Evolutionary conservation across 2,888 invertebrate species (phyloP).

Genomic region (Drosophila melanosoma): DNA sequence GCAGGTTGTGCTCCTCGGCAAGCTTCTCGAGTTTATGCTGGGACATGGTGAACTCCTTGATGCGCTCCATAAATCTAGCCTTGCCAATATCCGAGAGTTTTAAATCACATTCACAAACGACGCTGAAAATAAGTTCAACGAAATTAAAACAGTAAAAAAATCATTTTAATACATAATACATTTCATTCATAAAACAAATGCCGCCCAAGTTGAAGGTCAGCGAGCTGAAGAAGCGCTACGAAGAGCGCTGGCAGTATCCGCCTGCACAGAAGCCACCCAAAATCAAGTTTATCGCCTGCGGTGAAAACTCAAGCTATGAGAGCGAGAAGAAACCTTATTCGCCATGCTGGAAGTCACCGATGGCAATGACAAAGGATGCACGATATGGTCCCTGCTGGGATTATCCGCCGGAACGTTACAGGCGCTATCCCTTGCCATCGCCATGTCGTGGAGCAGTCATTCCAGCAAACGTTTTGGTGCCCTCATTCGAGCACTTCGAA

Average conservation of each 20-base stretch:
- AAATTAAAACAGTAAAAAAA: conserved; percentile 20
- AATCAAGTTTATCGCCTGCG: conserved; percentile 46
- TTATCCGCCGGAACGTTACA: conserved; percentile 64
- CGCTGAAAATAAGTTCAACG: conserved; percentile 61
- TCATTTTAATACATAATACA: neutral
- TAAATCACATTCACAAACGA: conserved; percentile 83
- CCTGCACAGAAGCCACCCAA: conserved; percentile 27
- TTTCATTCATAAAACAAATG: conserved; percentile 20
- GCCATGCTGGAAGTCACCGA: conserved; percentile 62
- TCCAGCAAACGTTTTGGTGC: conserved; percentile 43
- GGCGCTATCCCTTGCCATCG: conserved; percentile 53
- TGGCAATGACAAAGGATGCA: conserved; percentile 6
- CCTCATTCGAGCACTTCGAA: conserved; percentile 58
- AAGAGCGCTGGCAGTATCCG: conserved; percentile 61
- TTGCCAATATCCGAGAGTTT: conserved; percentile 84
- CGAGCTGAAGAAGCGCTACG: conserved; percentile 47
- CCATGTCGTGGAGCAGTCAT: conserved; percentile 60
- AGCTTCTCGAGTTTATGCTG: conserved; percentile 82
- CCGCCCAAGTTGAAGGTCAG: conserved; percentile 33
- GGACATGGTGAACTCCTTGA: conserved; percentile 72
- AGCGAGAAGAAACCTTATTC: conserved; percentile 2
- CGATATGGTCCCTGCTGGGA: conserved; percentile 68
- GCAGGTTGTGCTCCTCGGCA: conserved; percentile 86
- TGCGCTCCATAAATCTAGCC: conserved; percentile 83
- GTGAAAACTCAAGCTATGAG: conserved; percentile 26